These are phyloP conservation scores for Trissolcus japonicus DNA, from an alignment of 2,888 invertebrate species.

Conservation along the genomic window DNA sequence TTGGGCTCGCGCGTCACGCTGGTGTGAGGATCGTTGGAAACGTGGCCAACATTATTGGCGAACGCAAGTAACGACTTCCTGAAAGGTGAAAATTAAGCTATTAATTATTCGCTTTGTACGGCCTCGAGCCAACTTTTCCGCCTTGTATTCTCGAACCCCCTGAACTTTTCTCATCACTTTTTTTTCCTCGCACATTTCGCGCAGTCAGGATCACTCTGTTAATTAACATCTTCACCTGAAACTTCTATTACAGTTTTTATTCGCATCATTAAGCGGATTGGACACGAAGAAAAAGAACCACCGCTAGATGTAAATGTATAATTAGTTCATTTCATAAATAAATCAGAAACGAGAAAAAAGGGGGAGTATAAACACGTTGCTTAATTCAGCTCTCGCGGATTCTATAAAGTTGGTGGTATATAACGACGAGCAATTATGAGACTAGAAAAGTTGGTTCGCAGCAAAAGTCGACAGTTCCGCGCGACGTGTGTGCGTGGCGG, in stretches of 20 bases:
- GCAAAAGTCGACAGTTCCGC: constrained; percentile 37
- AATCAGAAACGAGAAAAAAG: not conserved
- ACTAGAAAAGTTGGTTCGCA: constrained; percentile 29
- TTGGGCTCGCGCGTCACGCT: constrained; percentile 47
- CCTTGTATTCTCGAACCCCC: constrained; percentile 23
- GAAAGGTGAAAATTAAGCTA: constrained; percentile 74
- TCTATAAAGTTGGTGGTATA: constrained; percentile 2
- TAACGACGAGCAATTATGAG: constrained; percentile 28
- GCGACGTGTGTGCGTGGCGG: constrained; percentile 48
- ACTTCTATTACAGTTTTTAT: not conserved
- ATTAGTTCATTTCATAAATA: constrained; percentile 1
- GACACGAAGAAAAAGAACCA: too few species aligned
- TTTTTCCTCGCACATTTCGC: constrained; percentile 7
- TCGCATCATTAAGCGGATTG: too few species aligned
- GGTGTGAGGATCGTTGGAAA: constrained; percentile 58
- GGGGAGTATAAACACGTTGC: too few species aligned
- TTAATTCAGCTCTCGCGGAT: constrained; percentile 3
- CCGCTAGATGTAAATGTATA: too few species aligned
- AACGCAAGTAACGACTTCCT: constrained; percentile 68
- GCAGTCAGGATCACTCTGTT: too few species aligned
- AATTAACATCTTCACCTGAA: constrained; percentile 1
- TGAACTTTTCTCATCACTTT: constrained; percentile 34
- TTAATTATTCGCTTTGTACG: constrained; percentile 66
- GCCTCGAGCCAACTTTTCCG: constrained; percentile 33
- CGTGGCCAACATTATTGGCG: constrained; percentile 61